These are phyloP conservation scores for Eulemur coronatus DNA, from an alignment of 2,797 vertebrate species.

Conservation along the genomic window DNA sequence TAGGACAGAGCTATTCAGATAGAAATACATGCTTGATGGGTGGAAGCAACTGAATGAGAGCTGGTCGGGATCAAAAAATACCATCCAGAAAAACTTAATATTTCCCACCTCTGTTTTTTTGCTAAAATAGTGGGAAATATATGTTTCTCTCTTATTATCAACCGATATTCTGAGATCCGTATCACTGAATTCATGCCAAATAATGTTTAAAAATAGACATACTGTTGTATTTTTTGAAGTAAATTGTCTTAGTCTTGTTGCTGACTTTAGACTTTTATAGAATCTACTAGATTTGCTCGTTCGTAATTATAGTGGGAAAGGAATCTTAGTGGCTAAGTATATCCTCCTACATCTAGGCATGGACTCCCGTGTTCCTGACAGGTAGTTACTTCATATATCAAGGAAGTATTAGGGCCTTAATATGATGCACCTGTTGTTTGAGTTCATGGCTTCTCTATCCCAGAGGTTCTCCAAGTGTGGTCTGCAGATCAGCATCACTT, in stretches of 20 bases:
- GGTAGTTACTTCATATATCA: not conserved
- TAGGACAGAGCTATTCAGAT: not conserved
- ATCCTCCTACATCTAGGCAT: not conserved
- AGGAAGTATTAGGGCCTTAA: not conserved
- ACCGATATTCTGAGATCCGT: not conserved
- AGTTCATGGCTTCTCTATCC: not conserved
- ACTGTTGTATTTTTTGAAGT: not conserved
- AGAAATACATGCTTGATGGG: not conserved
- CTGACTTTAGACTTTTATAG: not conserved
- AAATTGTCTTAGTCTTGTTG: not conserved
- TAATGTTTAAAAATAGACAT: not conserved
- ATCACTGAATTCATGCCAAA: not conserved
- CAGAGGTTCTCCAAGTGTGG: not conserved
- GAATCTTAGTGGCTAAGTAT: not conserved
- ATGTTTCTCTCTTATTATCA: not conserved
- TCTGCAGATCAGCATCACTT: not conserved
- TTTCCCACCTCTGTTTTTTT: not conserved
- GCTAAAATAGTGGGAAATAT: not conserved
- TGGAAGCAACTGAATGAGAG: not conserved
- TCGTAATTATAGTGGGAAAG: not conserved
- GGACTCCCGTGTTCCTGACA: not conserved
- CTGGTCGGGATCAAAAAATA: not conserved
- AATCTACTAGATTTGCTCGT: not conserved
- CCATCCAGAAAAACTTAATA: not conserved
- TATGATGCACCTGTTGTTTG: not conserved